Conservation (phyloP, 2,797 vertebrate species). For the Chaunax sp. region DNA sequence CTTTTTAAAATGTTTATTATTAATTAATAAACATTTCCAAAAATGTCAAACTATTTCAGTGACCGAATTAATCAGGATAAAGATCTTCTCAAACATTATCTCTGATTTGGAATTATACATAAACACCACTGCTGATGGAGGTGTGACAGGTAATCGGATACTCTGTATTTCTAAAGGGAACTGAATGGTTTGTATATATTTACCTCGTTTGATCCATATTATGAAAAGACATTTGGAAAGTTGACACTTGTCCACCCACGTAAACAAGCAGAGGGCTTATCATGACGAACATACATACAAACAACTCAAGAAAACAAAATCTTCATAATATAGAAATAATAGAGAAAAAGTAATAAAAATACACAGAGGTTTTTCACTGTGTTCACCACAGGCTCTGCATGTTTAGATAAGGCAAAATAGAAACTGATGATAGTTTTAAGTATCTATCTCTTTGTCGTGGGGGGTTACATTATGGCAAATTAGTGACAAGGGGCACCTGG, state of each 20-base stretch:
- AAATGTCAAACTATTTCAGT: no score
- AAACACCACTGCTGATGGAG: no score
- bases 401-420: slow-evolving; percentile 53
- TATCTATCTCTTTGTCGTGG: slow-evolving; percentile 21
- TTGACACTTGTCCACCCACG: background rate
- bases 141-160: no score
- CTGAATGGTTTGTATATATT: no score
- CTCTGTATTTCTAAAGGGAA: no score
- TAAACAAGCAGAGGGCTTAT: slow-evolving; percentile 11
- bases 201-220: no score
- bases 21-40: no score
- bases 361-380: slow-evolving; percentile 30
- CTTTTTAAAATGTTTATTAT: no score
- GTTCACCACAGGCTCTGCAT: slow-evolving; percentile 24
- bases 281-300: background rate
- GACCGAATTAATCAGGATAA: no score
- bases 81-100: no score
- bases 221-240: no score
- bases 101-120: no score
- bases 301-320: slow-evolving; percentile 10
- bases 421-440: slow-evolving; percentile 22
- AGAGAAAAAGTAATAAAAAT: slow-evolving; percentile 10
- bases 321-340: background rate
- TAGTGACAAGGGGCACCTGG: slow-evolving; percentile 40
- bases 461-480: slow-evolving; percentile 26